A percentile compares a stretch with the other conserved stretches of the same genome.
Conservation (phyloP, 2,113 vertebrate species). For the Anarrhichthys ocellatus region DNA sequence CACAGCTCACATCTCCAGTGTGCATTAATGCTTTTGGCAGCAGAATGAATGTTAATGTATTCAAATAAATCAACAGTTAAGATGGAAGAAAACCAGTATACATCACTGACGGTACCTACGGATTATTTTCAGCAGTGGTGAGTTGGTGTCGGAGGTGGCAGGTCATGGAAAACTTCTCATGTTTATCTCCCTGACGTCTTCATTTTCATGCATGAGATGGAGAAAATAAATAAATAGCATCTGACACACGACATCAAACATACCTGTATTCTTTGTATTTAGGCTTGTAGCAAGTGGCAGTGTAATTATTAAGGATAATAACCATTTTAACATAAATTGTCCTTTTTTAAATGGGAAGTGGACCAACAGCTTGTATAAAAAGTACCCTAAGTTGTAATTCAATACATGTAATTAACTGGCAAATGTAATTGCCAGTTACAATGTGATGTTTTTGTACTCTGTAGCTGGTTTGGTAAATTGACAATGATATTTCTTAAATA, state of each 20-base stretch:
- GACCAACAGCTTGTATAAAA: not conserved
- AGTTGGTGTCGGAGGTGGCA: slow-evolving; percentile 72
- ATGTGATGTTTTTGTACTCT: not conserved
- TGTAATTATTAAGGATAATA: slow-evolving; percentile 7
- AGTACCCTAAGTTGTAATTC: not conserved
- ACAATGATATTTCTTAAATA: not conserved
- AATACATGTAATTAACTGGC: not conserved
- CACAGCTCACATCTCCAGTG: slow-evolving; percentile 9
- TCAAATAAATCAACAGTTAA: slow-evolving; percentile 78
- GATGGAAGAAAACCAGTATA: slow-evolving; percentile 84
- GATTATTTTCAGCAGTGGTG: slow-evolving; percentile 86
- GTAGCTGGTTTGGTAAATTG: not conserved
- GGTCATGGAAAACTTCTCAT: slow-evolving; percentile 48
- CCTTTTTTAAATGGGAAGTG: not conserved
- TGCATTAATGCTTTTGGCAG: slow-evolving; percentile 50
- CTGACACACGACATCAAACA: slow-evolving; percentile 9
- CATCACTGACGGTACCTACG: slow-evolving; percentile 80
- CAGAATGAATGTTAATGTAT: slow-evolving; percentile 70
- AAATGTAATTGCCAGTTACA: too few species aligned
- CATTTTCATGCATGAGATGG: slow-evolving; percentile 67
- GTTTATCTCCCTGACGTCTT: slow-evolving; percentile 37
- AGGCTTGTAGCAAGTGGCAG: slow-evolving; percentile 10
- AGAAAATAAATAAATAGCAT: slow-evolving; percentile 13
- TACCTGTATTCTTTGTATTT: not conserved
- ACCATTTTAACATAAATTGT: not conserved